These are phyloP conservation scores for Arizona elegans DNA, from an alignment of 2,113 vertebrate species.

Conservation along the genomic window DNA sequence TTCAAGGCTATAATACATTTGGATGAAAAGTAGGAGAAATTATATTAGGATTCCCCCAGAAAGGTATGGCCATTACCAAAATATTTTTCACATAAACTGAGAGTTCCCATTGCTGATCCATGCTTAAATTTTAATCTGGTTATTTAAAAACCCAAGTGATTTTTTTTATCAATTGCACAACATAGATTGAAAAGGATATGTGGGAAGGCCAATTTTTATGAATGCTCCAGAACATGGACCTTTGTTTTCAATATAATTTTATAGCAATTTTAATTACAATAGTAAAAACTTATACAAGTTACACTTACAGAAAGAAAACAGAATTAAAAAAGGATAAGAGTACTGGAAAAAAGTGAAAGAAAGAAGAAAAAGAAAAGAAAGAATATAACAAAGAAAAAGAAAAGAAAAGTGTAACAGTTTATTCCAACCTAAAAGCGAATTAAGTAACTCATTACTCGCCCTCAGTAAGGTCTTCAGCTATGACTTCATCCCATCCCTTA, in stretches of 20 bases:
- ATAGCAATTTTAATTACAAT: neutral
- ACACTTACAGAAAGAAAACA: neutral
- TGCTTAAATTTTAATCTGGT: neutral
- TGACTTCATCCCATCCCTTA: neutral
- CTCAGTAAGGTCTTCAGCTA: neutral
- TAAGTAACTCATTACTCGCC: neutral
- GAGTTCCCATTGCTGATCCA: neutral
- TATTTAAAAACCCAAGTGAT: neutral
- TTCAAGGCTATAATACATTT: neutral
- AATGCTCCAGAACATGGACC: neutral
- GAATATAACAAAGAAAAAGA: neutral
- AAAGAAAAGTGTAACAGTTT: neutral
- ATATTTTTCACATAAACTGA: neutral
- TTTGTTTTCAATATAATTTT: neutral
- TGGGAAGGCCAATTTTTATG: neutral
- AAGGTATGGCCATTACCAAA: neutral
- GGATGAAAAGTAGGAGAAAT: neutral
- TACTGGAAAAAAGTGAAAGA: neutral
- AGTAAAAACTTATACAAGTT: neutral
- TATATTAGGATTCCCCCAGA: neutral
- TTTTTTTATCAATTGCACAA: neutral
- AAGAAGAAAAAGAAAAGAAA: neutral
- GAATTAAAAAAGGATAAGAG: neutral
- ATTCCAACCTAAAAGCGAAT: neutral
- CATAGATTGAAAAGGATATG: neutral